These are phyloP conservation scores for Hemitrygon akajei DNA, from an alignment of 2,797 vertebrate genomes.

Conservation along the genomic window DNA sequence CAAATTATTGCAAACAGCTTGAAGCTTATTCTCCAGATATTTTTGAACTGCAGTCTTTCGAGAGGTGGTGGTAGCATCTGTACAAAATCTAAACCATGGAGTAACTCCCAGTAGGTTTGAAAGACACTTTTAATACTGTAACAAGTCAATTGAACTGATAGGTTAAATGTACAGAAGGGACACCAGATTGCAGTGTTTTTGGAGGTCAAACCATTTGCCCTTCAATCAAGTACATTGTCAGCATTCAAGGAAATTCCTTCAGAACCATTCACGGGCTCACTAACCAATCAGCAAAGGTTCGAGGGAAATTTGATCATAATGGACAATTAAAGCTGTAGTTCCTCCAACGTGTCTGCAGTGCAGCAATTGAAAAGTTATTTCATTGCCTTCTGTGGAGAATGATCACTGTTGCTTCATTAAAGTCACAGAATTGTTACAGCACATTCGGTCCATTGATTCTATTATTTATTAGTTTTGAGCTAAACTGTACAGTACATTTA, in stretches of 20 bases:
- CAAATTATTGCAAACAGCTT: conserved; percentile 14
- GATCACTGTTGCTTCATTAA: not conserved
- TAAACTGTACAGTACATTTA: not conserved
- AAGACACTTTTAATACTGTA: not conserved
- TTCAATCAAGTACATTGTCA: conserved; percentile 26
- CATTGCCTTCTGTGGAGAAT: not conserved
- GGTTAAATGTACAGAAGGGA: conserved; percentile 22
- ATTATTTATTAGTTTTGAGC: not conserved
- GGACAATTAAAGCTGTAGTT: not conserved
- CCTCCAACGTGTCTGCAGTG: not conserved
- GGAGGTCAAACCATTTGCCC: conserved; percentile 2
- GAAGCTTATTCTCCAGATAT: conserved; percentile 21
- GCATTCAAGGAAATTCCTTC: not conserved
- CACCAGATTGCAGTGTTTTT: not conserved
- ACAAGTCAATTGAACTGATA: conserved; percentile 21
- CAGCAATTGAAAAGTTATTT: not conserved
- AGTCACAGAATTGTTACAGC: too few relatives aligned
- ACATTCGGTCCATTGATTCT: too few relatives aligned
- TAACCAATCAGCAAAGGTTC: conserved; percentile 4
- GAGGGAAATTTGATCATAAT: not conserved
- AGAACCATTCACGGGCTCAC: not conserved
- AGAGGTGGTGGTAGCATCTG: conserved; percentile 5
- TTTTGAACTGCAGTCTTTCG: not conserved
- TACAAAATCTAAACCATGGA: conserved; percentile 7
- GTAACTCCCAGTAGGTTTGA: not conserved